A percentile compares a stretch with the other conserved stretches of the same genome.
These are phyloP conservation scores for Margarornis squamiger DNA, from an alignment of 2,797 vertebrate genomes.

Conservation along the genomic window DNA sequence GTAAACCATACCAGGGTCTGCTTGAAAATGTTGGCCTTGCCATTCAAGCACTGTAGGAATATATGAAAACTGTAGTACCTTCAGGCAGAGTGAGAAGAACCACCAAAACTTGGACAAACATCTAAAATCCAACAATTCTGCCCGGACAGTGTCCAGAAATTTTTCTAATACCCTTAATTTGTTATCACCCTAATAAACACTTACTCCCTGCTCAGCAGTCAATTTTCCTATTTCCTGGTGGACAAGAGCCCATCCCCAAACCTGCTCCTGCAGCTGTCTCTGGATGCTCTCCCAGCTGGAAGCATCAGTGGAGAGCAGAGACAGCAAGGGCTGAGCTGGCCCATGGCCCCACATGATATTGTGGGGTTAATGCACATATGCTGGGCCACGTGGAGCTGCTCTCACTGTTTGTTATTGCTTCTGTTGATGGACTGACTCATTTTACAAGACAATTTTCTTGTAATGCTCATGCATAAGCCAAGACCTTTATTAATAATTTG, in stretches of 20 bases:
- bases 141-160: rapidly evolving
- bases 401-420: neutral
- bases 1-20: neutral
- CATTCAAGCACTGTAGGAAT: neutral
- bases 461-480: neutral
- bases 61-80: rapidly evolving
- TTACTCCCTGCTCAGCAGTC: neutral
- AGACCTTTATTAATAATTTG: neutral
- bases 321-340: neutral
- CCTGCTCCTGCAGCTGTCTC: neutral
- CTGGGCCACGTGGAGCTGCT: neutral
- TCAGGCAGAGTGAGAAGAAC: neutral
- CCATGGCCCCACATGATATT: neutral
- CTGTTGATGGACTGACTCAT: neutral
- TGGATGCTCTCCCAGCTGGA: neutral
- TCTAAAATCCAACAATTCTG: neutral
- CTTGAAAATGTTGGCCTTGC: neutral
- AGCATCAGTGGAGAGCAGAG: rapidly evolving
- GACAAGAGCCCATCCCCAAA: neutral
- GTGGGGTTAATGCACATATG: neutral
- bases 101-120: neutral
- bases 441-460: neutral
- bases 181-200: neutral
- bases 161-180: neutral
- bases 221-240: neutral